Base-by-base conservation (phyloP, 1,140 invertebrate genomes). In the Dreissena rostriformis region DNA sequence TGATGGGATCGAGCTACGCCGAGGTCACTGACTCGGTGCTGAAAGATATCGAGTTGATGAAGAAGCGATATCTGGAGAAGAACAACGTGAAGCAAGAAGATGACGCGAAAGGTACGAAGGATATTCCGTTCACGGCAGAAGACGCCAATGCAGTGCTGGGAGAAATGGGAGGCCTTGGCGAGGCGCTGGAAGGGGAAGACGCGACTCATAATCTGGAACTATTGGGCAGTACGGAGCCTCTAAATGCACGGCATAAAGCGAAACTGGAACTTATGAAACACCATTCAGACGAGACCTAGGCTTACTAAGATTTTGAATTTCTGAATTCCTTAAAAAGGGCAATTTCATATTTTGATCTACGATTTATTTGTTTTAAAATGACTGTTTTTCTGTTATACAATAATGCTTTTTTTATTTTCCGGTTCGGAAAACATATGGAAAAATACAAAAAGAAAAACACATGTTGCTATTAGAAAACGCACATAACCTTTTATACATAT, bases 161-260 rank as follows among this genome's bases (percentile, higher is more conserved):
- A 49, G 49, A 63, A 22, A 71, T 65, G 5, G 63, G n/a, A 2
- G 57, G 57, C 57, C 57, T 6, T n/a, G 57, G 22, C 2, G 28
- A 73, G 39, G 71, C 77, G 61, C 81, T 82, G 52, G 80, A 86
- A 0, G 72, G 63, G 11, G 82, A 87, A 22, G 88, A 88, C 83
- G 75, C 75, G 55, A 80, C 57, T 49, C 87, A 88, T 73, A 81
- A 87, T 39, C 73, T 89, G 8, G 87, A 89, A 73, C 76, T 89
- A 11, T 82, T 88, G 70, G 88, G 88, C 2, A 87, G 73, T 74
- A 89, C 88, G 6, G 82, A 81, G 26, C 88, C 88, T 24, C 71
- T 89, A 7, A 87, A 85, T 76, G 86, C 84, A n/a, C 71, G 85
- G 12, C 88, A 87, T 75, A 82, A 84, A 70, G 65, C 68, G 17